Conservation (phyloP, 2,888 invertebrate species). For the Athalia cordata region DNA sequence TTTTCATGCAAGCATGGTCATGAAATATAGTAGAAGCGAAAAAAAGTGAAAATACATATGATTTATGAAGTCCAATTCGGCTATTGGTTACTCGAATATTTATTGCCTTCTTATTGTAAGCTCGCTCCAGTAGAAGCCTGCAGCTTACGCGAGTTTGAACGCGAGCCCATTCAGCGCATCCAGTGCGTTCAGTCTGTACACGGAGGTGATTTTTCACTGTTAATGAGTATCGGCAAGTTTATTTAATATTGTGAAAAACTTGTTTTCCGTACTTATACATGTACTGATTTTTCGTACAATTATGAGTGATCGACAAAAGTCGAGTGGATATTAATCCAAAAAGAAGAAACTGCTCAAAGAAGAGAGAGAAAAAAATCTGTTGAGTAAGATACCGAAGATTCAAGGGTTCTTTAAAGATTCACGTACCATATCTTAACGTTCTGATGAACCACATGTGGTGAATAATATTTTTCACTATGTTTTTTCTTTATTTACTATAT, state of each 20-base stretch:
- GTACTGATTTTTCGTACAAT: slow-evolving; percentile 8
- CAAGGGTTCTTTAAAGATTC: slow-evolving; percentile 23
- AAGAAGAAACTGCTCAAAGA: slow-evolving; percentile 27
- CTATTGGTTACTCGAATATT: not conserved
- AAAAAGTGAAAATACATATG: slow-evolving; percentile 14
- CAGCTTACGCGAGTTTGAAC: slow-evolving; percentile 18
- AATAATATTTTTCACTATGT: slow-evolving; percentile 29
- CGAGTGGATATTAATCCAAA: slow-evolving; percentile 18
- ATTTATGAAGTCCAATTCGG: slow-evolving; percentile 26
- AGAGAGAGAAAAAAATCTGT: slow-evolving; percentile 31
- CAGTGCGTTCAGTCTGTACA: slow-evolving; percentile 10
- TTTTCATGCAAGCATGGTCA: not conserved
- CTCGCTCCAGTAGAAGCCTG: slow-evolving; percentile 4
- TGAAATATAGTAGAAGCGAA: slow-evolving; percentile 18
- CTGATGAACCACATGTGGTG: slow-evolving; percentile 16
- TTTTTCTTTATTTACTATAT: not conserved
- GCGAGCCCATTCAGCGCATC: not conserved
- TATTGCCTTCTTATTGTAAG: slow-evolving; percentile 12
- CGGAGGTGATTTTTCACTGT: not conserved
- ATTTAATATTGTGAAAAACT: too few relatives aligned
- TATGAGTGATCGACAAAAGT: slow-evolving; percentile 34
- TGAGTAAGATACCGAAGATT: slow-evolving; percentile 39
- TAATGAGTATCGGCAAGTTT: too few relatives aligned
- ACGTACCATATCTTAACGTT: not conserved
- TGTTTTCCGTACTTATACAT: too few relatives aligned